A percentile compares a stretch with the other conserved stretches of the same genome.
Evolutionary conservation across 2,888 invertebrate species (phyloP).

Genomic region (Galerucella pusilla): DNA sequence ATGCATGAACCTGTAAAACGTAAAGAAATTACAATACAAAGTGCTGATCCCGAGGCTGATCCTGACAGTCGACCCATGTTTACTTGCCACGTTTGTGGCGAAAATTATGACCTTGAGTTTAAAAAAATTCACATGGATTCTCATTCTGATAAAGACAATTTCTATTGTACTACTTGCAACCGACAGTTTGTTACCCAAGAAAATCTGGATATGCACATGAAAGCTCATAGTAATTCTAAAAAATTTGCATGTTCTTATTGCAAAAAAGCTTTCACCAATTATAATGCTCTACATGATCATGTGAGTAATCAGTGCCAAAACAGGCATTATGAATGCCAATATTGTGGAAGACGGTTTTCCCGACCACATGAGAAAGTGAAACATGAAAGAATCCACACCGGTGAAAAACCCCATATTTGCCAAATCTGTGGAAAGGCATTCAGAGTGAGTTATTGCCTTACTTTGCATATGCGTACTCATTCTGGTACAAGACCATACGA

Average conservation of each 20-base stretch:
- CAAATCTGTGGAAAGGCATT: slow-evolving; percentile 85
- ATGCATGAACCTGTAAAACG: slow-evolving; percentile 79
- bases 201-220: slow-evolving; percentile 79
- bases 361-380: slow-evolving; percentile 86
- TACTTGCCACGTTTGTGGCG: slow-evolving; percentile 67
- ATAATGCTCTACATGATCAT: slow-evolving; percentile 47
- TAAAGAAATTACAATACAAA: slow-evolving; percentile 65
- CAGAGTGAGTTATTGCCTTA: slow-evolving; percentile 82
- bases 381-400: slow-evolving; percentile 85
- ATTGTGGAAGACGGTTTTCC: slow-evolving; percentile 77
- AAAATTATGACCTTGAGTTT: slow-evolving; percentile 66
- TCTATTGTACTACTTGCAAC: slow-evolving; percentile 77
- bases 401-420: slow-evolving; percentile 82
- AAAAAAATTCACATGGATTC: slow-evolving; percentile 75
- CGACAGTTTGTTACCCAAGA: slow-evolving; percentile 75
- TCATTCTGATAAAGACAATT: slow-evolving; percentile 70
- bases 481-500: slow-evolving; percentile 82
- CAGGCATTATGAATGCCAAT: slow-evolving; percentile 76
- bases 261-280: slow-evolving; percentile 60
- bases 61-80: slow-evolving; percentile 57
- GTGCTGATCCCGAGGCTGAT: slow-evolving; percentile 42
- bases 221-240: slow-evolving; percentile 73
- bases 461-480: slow-evolving; percentile 83
- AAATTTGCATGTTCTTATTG: slow-evolving; percentile 63
- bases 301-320: slow-evolving; percentile 52